Percentiles rank a stretch among this genome's conserved stretches.
Conservation (phyloP, 1,140 invertebrate genomes). For the Drosophila cardini region DNA sequence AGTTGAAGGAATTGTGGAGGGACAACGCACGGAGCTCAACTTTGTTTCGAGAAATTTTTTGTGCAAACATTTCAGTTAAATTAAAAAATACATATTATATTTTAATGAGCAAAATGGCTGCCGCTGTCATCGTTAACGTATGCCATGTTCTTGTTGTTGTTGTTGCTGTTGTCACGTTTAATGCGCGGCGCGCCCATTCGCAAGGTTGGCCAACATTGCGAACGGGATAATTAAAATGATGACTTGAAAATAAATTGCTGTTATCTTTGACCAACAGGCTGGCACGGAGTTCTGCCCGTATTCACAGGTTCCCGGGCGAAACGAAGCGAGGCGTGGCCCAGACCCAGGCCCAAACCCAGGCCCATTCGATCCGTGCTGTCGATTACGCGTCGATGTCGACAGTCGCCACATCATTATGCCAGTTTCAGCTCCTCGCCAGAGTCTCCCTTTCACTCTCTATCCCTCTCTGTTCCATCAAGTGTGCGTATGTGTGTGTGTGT, state of each 20-base stretch:
- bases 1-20: slow-evolving; percentile 20
- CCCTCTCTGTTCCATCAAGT: slow-evolving; percentile 5
- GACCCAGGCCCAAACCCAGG: not conserved
- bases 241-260: slow-evolving; percentile 84
- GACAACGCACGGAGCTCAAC: slow-evolving; percentile 55
- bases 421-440: slow-evolving; percentile 8
- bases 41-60: slow-evolving; percentile 84
- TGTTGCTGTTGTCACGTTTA: slow-evolving; percentile 75
- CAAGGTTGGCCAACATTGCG: slow-evolving; percentile 74
- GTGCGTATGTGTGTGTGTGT: not conserved
- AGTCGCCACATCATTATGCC: slow-evolving; percentile 72
- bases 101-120: slow-evolving; percentile 84
- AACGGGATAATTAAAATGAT: slow-evolving; percentile 85
- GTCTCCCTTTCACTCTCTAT: not conserved
- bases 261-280: slow-evolving; percentile 84
- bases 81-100: slow-evolving; percentile 85
- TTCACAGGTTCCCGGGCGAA: not conserved
- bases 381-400: slow-evolving; percentile 79
- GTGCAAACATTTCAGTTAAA: slow-evolving; percentile 84
- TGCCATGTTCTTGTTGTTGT: slow-evolving; percentile 23
- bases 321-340: not conserved
- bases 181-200: slow-evolving; percentile 72
- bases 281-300: slow-evolving; percentile 20
- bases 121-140: slow-evolving; percentile 27
- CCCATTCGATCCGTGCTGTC: slow-evolving; percentile 53